Conservation (phyloP, 2,888 invertebrate genomes). For the Plagodis dolabraria region DNA sequence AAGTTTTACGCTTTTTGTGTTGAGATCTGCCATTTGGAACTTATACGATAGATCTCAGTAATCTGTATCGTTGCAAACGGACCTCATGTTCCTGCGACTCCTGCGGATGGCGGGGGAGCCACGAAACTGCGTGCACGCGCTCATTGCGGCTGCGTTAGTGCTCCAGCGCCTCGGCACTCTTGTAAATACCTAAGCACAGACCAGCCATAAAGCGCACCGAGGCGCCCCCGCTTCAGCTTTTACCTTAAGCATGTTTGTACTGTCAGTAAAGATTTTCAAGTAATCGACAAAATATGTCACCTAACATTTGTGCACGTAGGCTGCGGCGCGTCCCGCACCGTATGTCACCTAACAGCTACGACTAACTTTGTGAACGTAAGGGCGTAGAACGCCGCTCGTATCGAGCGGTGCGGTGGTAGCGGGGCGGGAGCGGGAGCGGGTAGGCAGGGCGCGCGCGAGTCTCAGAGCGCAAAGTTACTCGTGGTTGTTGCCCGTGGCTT, state of each 20-base stretch:
- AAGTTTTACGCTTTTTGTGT: conserved; percentile 77
- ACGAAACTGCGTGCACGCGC: neutral
- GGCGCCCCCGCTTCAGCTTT: conserved; percentile 67
- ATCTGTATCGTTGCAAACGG: conserved; percentile 42
- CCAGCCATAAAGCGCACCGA: conserved; percentile 43
- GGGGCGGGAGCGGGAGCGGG: conserved; percentile 17
- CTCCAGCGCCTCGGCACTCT: conserved; percentile 1
- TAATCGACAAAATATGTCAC: conserved; percentile 56
- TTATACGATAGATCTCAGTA: conserved; percentile 66
- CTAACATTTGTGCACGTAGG: conserved; percentile 72
- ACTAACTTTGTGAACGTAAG: conserved; percentile 71
- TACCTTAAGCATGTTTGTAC: conserved; percentile 77
- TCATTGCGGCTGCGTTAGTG: neutral
- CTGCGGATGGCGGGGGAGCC: neutral
- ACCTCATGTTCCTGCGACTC: neutral
- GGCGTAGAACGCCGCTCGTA: conserved; percentile 9
- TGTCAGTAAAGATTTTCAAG: conserved; percentile 62
- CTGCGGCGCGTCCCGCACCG: conserved; percentile 53
- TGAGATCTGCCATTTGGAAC: conserved; percentile 67
- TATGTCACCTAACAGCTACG: conserved; percentile 71
- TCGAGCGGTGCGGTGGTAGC: conserved; percentile 8
- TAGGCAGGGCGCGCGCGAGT: conserved; percentile 54
- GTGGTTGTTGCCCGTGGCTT: conserved; percentile 58
- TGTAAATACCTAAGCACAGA: conserved; percentile 43
- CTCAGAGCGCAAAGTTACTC: conserved; percentile 51